Evolutionary conservation across 2,113 vertebrate genomes (phyloP).

Genomic region (Pollachius pollachius): DNA sequence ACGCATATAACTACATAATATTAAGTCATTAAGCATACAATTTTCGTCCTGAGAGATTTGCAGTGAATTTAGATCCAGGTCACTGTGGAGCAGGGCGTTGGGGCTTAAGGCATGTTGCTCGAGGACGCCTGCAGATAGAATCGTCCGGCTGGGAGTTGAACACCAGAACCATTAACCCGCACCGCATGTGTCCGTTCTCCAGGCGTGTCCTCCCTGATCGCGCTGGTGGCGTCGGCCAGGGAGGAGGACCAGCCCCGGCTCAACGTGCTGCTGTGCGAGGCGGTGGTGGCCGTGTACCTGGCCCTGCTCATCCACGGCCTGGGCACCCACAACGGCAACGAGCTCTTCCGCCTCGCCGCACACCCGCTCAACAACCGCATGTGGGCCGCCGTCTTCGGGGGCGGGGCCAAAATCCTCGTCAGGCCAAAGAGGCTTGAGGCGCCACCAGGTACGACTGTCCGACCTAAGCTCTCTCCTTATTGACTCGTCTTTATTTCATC

Average conservation of each 20-base stretch:
- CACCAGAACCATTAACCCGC: neutral
- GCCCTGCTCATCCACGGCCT: slow-evolving; percentile 92
- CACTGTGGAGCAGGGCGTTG: too few relatives aligned
- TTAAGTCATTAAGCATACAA: too few relatives aligned
- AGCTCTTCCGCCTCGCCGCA: slow-evolving; percentile 92
- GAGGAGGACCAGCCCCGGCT: slow-evolving; percentile 91
- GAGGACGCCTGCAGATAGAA: too few relatives aligned
- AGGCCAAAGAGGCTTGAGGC: slow-evolving; percentile 87
- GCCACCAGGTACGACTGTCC: slow-evolving; percentile 78
- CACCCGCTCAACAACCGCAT: slow-evolving; percentile 93
- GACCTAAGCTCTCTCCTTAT: neutral
- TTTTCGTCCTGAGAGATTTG: too few relatives aligned
- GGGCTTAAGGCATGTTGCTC: too few relatives aligned
- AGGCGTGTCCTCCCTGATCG: slow-evolving; percentile 96
- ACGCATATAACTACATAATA: too few relatives aligned
- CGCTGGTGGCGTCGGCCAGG: slow-evolving; percentile 85
- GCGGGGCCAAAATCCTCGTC: slow-evolving; percentile 89
- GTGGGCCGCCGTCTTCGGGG: slow-evolving; percentile 97
- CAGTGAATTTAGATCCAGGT: too few relatives aligned
- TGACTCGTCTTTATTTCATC: neutral
- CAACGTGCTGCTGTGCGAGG: slow-evolving; percentile 91
- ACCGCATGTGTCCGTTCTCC: slow-evolving; percentile 15
- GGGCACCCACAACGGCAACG: slow-evolving; percentile 89
- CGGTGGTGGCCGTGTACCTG: slow-evolving; percentile 92
- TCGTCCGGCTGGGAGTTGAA: neutral